Percentiles rank a stretch among this genome's conserved stretches.
phyloP scores from a whole-genome alignment of 2,113 vertebrate genomes.

The Platichthys flesus region DNA sequence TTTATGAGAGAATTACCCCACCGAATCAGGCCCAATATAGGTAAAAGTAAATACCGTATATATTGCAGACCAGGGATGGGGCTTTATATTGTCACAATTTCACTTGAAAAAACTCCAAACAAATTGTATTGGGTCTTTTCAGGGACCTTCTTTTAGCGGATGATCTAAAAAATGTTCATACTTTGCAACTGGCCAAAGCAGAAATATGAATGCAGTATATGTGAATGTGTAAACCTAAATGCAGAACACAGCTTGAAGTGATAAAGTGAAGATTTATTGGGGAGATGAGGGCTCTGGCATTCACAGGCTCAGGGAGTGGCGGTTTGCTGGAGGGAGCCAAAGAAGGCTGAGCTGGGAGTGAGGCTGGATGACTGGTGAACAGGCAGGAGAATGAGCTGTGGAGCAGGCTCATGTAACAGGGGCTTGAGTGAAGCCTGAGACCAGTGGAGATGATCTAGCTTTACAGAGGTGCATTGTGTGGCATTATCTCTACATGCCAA shows the following conservation, averaged over 20 bases:
- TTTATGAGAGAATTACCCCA: background rate
- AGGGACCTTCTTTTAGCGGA: background rate
- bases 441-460: background rate
- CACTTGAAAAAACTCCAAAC: too few relatives aligned
- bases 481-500: too few relatives aligned
- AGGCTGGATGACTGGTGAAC: background rate
- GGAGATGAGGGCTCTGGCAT: background rate
- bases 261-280: background rate
- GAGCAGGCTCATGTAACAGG: background rate
- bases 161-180: too few relatives aligned
- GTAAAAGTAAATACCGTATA: background rate
- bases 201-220: background rate
- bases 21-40: background rate
- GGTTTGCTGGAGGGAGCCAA: background rate
- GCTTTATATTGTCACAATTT: too few relatives aligned
- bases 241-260: background rate
- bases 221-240: background rate
- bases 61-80: background rate
- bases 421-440: background rate
- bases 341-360: background rate
- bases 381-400: background rate
- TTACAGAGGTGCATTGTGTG: background rate
- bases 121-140: too few relatives aligned
- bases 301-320: background rate
- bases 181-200: background rate